Evolutionary conservation across 2,797 vertebrate genomes (phyloP), one percentile per base, ranked within the genome.

Genomic region (Chelidonichthys spinosus): DNA sequence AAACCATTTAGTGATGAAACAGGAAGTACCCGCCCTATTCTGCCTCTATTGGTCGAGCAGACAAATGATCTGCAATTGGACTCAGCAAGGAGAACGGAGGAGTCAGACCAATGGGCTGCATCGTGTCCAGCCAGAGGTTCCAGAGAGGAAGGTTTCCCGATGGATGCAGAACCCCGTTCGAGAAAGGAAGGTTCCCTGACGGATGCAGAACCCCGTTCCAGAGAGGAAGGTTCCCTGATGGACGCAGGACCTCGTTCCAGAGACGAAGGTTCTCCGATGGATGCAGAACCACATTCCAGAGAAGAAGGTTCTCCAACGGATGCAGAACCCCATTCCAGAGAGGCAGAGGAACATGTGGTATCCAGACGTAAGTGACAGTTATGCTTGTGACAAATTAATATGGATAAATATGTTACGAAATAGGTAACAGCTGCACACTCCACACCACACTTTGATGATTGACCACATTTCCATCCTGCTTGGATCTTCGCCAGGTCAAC

Each of bases 361-460:
- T 79, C 87, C 71, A 94, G 91, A 95, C 90, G 96, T 96, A 88
- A 82, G 94, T 90, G 47, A 17, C 13, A 49, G 3, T 11, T 1
- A 35, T 17, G 40, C 10, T 10, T 32, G 2, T 25, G 25, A 25
- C 25, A 25, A 25, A 25, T 25, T 25, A 25, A 25, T 25, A 25
- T 25, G 25, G 25, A 25, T 25, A 25, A 25, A 25, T 25, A 25
- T 1, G 25, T 25, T 1, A 25, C 25, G 25, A 25, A 25, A 25
- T 25, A 1, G 25, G 25, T 25, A 25, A 25, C 25, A 25, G 25
- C 25, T 25, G 25, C 25, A 25, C 25, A 25, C 25, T 25, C 25
- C 25, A 25, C 25, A 25, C 25, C 25, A 25, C 25, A 25, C 25
- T 25, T 25, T 25, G 2, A 25, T 25, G 25, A 25, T 25, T 25